These are phyloP conservation scores for Megamerina dolium DNA, from an alignment of 2,888 invertebrate genomes.

Conservation along the genomic window DNA sequence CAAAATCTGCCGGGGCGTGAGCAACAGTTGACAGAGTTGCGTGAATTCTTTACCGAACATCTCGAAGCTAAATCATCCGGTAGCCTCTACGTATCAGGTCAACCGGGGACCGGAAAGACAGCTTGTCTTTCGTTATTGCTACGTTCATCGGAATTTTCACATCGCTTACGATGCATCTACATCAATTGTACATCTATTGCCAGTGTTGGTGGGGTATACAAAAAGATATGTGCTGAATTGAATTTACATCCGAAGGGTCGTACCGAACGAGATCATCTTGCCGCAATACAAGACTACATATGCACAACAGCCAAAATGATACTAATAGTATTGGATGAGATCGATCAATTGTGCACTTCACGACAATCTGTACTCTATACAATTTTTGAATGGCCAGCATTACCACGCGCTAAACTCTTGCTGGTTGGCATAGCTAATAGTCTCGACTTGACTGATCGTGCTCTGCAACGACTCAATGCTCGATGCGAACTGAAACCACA, in stretches of 20 bases:
- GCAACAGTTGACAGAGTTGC: conserved; percentile 63
- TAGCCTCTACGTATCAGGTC: conserved; percentile 90
- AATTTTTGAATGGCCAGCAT: conserved; percentile 88
- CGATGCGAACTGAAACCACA: conserved; percentile 65
- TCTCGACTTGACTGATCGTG: conserved; percentile 86
- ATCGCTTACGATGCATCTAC: conserved; percentile 56
- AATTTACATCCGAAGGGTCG: conserved; percentile 54
- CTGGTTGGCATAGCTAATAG: conserved; percentile 93
- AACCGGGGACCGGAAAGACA: conserved; percentile 94
- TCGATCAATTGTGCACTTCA: conserved; percentile 80
- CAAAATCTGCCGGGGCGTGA: conserved; percentile 70
- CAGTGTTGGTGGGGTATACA: conserved; percentile 75
- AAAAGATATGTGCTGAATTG: conserved; percentile 69
- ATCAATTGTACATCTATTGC: conserved; percentile 84
- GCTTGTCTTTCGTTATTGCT: conserved; percentile 75
- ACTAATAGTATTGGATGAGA: conserved; percentile 86
- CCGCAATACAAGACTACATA: conserved; percentile 65
- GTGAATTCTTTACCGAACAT: conserved; percentile 62
- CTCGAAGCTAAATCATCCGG: conserved; percentile 62
- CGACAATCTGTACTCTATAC: conserved; percentile 84
- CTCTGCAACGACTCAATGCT: conserved; percentile 79
- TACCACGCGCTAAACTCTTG: conserved; percentile 62
- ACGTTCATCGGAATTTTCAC: conserved; percentile 53
- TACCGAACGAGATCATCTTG: conserved; percentile 61
- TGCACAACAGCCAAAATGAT: conserved; percentile 61